phyloP scores from a whole-genome alignment of 2,113 vertebrate genomes.

The Chamaetylas fuelleborni region DNA sequence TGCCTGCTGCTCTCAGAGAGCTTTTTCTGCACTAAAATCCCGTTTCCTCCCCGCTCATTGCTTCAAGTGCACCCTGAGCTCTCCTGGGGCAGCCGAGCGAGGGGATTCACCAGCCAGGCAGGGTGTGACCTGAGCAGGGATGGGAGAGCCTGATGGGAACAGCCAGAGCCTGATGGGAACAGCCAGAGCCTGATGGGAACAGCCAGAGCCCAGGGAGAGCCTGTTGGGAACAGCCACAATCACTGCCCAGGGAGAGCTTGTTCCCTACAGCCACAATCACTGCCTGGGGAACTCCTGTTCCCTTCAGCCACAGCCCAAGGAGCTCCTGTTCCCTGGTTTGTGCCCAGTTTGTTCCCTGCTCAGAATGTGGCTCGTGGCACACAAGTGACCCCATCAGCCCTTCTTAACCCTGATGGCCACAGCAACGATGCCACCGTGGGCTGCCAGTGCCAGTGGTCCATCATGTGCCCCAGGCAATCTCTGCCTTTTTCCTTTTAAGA shows the following conservation, averaged over 20 bases:
- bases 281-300: too few relatives aligned
- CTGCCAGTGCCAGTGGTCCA: accelerated
- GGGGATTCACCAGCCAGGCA: background rate
- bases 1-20: accelerated
- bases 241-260: too few relatives aligned
- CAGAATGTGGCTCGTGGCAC: accelerated
- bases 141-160: accelerated
- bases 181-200: too few relatives aligned
- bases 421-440: background rate
- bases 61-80: background rate
- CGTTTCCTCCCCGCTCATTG: accelerated
- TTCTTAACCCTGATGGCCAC: background rate
- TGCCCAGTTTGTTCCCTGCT: accelerated
- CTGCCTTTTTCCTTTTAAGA: background rate
- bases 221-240: background rate
- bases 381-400: background rate
- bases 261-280: too few relatives aligned
- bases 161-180: too few relatives aligned
- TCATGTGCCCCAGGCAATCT: background rate
- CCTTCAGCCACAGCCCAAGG: too few relatives aligned
- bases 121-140: background rate
- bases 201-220: too few relatives aligned
- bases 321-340: background rate
- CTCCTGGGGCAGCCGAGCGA: background rate
- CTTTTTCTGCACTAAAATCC: background rate